These are phyloP conservation scores for Hyppa rectilinea DNA, from an alignment of 2,888 invertebrate genomes.

Conservation along the genomic window DNA sequence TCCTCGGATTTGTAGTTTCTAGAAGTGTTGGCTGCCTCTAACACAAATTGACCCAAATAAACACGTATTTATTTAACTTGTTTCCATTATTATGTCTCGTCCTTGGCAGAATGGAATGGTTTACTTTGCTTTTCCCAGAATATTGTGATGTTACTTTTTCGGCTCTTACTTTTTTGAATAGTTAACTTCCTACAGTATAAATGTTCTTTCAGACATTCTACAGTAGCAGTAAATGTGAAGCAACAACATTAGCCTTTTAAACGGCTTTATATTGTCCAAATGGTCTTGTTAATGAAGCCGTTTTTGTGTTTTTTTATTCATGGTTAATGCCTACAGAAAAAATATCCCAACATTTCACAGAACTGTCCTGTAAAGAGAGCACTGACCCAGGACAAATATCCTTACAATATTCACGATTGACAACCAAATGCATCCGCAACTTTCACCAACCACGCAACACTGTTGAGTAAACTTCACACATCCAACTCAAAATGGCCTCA, in stretches of 20 bases:
- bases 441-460: slow-evolving; percentile 66
- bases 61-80: slow-evolving; percentile 25
- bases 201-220: background rate
- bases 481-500: slow-evolving; percentile 51
- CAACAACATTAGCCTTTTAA: no score
- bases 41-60: slow-evolving; percentile 33
- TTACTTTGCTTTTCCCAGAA: slow-evolving; percentile 16
- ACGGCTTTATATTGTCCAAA: background rate
- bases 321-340: background rate
- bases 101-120: slow-evolving; percentile 35
- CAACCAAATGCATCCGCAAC: slow-evolving; percentile 60
- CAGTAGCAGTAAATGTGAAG: background rate
- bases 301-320: background rate
- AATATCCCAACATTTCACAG: slow-evolving; percentile 2
- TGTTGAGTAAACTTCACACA: slow-evolving; percentile 59
- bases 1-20: slow-evolving; percentile 33
- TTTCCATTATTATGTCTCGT: slow-evolving; percentile 18
- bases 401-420: slow-evolving; percentile 44
- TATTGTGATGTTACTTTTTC: background rate
- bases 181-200: background rate
- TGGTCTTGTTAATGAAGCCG: background rate
- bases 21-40: slow-evolving; percentile 21
- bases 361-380: slow-evolving; percentile 22
- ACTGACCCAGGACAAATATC: slow-evolving; percentile 43
- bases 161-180: background rate